Base-by-base conservation (phyloP, 2,888 invertebrate genomes). In the Congeria kusceri region DNA sequence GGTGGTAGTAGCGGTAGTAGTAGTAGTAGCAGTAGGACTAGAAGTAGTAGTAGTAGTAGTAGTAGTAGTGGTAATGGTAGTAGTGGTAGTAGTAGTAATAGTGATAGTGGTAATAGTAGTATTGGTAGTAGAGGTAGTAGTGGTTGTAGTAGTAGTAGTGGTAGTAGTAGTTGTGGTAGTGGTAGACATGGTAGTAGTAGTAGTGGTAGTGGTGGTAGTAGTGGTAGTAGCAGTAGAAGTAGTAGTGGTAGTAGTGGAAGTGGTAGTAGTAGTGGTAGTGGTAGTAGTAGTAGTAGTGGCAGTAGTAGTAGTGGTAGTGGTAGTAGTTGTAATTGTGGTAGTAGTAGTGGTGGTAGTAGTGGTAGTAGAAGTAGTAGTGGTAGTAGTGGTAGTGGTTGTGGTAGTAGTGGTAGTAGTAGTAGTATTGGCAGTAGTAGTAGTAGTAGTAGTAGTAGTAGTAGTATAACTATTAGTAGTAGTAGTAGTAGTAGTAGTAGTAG, bases 271-370 rank as follows among this genome's bases (percentile, higher is more conserved):
- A 23, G 53, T 20, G 7, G 53, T 53, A 53, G 53, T 7, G 13
- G 53, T 53, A 53, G 53, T 20, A 53, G 53, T 53, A 53, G 53
- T 53, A 53, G 53, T 53, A 23, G 23, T 53, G 15, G 53, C 13
- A 23, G 53, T 53, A 23, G 53, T 53, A 23, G 53, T 53, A 23
- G 53, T 53, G 15, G 53, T 53, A 13, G 53, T 53, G 13, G 53
- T 53, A 53, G 53, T 53, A 53, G 53, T 53, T 7, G 13, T 53
- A 53, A 15, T 7, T 7, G 23, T 53, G 11, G 32, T 7, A 32
- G 11, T 32, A 32, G 32, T 32, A 32, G 32, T 7, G 11, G 32
- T 32, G 11, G 23, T 53, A 53, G 53, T 53, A 53, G 15, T 53
- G 32, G 11, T n/a, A n/a, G n/a, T n/a, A 32, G 32, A 32, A 53